These are phyloP conservation scores for Oophaga pumilio DNA, from an alignment of 2,113 vertebrate genomes.

Conservation along the genomic window DNA sequence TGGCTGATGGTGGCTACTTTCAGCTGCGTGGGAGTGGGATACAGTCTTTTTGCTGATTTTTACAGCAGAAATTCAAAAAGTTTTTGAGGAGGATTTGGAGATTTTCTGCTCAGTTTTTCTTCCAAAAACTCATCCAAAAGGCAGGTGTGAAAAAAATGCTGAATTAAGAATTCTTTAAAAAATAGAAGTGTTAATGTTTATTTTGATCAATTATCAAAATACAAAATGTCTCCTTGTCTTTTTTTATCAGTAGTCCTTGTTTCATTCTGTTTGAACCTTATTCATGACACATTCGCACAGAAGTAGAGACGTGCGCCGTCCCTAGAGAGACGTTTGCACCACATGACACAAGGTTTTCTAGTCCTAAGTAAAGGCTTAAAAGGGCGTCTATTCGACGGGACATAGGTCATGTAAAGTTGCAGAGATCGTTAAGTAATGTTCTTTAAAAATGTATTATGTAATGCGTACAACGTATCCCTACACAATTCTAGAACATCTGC, in stretches of 20 bases:
- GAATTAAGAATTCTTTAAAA: too few relatives aligned
- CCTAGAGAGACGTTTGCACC: conserved; percentile 1
- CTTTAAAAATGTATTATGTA: conserved; percentile 15
- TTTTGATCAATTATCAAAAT: too few relatives aligned
- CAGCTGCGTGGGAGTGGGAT: too few relatives aligned
- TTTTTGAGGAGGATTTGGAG: too few relatives aligned
- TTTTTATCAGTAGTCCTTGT: background rate
- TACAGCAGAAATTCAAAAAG: too few relatives aligned
- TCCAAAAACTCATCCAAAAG: too few relatives aligned
- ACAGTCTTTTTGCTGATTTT: too few relatives aligned
- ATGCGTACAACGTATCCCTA: background rate
- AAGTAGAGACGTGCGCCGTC: background rate
- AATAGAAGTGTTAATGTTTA: too few relatives aligned
- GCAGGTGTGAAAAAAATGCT: too few relatives aligned
- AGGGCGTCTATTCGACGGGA: background rate
- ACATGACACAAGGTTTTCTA: conserved; percentile 1
- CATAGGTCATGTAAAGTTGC: background rate
- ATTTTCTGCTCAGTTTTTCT: too few relatives aligned
- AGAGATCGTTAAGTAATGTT: background rate
- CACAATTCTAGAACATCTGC: background rate
- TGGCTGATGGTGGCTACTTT: too few relatives aligned
- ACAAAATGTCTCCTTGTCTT: background rate
- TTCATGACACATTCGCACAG: background rate
- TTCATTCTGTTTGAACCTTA: background rate
- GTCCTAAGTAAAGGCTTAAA: conserved; percentile 15